phyloP scores from a whole-genome alignment of 92 coral and sea anemone species.

The Actinostola sp. region DNA sequence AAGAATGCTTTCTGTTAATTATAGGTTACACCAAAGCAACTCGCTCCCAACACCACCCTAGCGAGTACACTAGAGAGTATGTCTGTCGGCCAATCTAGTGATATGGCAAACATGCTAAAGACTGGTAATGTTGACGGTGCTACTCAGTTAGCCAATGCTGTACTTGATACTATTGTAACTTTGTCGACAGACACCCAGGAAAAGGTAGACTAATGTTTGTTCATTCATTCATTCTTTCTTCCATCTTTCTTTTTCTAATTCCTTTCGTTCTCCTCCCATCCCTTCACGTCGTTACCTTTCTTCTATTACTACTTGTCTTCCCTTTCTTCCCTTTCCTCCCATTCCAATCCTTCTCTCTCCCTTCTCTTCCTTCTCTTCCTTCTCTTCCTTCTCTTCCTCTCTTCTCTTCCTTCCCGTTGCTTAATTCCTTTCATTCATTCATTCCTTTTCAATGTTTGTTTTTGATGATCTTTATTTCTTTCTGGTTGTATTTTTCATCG shows the following conservation, averaged over 20 bases:
- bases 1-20: no score
- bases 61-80: conserved; percentile 11
- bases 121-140: conserved; percentile 68
- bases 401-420: not conserved
- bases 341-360: no score
- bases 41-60: conserved; percentile 2
- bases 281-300: no score
- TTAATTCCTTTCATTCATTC: not conserved
- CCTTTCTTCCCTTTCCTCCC: no score
- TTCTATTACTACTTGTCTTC: no score
- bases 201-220: not conserved
- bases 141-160: conserved; percentile 81
- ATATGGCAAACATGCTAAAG: conserved; percentile 48
- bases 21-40: conserved; percentile 24
- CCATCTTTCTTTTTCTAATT: no score
- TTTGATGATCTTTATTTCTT: not conserved
- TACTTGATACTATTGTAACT: conserved; percentile 41
- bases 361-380: no score
- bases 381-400: no score
- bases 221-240: no score
- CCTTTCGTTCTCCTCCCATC: no score
- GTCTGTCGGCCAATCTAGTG: conserved; percentile 61
- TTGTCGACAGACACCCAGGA: not conserved
- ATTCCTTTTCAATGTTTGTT: not conserved
- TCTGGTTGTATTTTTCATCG: not conserved